Base-by-base conservation (phyloP, 2,797 vertebrate genomes). In the Cephalopachus bancanus region DNA sequence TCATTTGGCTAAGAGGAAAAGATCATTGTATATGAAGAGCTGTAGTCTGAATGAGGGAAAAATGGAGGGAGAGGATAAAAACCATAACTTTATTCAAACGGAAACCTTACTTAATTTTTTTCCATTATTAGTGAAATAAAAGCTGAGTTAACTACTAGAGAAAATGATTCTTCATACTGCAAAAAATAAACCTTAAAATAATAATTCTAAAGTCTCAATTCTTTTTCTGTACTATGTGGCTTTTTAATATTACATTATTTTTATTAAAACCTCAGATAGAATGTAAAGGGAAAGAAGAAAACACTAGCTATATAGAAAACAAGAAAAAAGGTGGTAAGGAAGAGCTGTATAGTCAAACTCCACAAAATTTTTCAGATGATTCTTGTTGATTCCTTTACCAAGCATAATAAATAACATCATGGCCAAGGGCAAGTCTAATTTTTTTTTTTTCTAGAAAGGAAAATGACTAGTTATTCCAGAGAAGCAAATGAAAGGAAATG, bases 401-500 rank as follows among this genome's bases (percentile, higher is more conserved):
- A 84, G 44, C 5, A 64, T 76, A 67, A 76, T 72, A 85, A 78
- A n/a, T 89, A 81, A 60, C 69, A 60, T 53, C 33, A 65, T 4
- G 5, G 74, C 59, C 79, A 71, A 93, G 28, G 16, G 30, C 6
- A 62, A 94, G 20, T 53, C 16, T 80, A 83, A 57, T 14, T 72
- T 92, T 93, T 33, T 9, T 74, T 59, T 53, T n/a, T 49, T 37
- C 30, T 83, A 59, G 26, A 76, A 53, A 92, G 76, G 69, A 94
- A 97, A 96, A 80, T 67, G 78, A 79, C 60, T 78, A 90, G 51
- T 53, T 91, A 75, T 91, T 93, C 24, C 14, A 37, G n/a, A 90
- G 80, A 89, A 92, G 67, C 24, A 83, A 91, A 90, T 44, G n/a
- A 96, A 93, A 84, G 89, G 64, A 97, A 97, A 89, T 22, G 20